phyloP scores from a whole-genome alignment of 2,888 invertebrate species.

The Habroteleia sp. region DNA sequence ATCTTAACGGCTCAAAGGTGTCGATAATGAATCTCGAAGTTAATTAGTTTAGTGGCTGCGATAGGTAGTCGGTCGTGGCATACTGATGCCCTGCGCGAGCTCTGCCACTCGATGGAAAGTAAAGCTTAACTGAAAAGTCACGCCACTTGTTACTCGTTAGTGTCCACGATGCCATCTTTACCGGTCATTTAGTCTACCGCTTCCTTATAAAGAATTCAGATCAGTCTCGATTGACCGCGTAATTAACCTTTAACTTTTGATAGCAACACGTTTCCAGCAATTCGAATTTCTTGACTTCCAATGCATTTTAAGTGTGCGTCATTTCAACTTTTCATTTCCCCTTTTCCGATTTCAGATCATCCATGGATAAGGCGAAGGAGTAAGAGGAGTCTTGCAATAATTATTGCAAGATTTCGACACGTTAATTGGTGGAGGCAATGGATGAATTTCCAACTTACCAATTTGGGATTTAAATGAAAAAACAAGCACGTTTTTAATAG shows the following conservation, averaged over 20 bases:
- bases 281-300: constrained; percentile 6
- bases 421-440: too few species aligned
- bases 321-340: constrained; percentile 8
- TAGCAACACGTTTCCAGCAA: constrained; percentile 28
- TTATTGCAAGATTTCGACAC: too few species aligned
- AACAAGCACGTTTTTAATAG: too few species aligned
- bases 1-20: constrained; percentile 68
- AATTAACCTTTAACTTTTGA: constrained; percentile 70
- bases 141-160: constrained; percentile 67
- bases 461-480: too few species aligned
- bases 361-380: too few species aligned
- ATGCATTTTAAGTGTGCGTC: constrained; percentile 1
- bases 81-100: constrained; percentile 71
- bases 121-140: constrained; percentile 78
- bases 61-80: constrained; percentile 76
- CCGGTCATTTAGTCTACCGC: constrained; percentile 62
- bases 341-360: neutral
- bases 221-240: constrained; percentile 71
- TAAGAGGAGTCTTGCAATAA: too few species aligned
- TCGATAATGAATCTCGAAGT: constrained; percentile 79
- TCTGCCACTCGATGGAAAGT: constrained; percentile 64
- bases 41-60: constrained; percentile 77
- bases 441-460: too few species aligned
- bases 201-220: constrained; percentile 59
- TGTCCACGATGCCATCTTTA: constrained; percentile 77